Evolutionary conservation across 2,797 vertebrate genomes (phyloP).

Genomic region (Danio kyathit): DNA sequence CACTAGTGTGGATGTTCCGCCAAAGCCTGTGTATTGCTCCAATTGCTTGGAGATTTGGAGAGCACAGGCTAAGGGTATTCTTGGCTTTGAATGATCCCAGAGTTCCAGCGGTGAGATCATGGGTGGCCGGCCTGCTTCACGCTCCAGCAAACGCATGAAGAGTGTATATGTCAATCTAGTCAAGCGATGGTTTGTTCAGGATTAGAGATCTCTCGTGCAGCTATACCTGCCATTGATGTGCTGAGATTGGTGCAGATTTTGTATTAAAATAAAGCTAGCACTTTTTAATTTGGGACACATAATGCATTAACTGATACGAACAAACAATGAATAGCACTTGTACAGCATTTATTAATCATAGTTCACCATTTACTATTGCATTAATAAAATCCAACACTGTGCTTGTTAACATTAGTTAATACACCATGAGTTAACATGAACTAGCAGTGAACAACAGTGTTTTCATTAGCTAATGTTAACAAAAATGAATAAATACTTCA

Average conservation of each 20-base stretch:
- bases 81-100: constrained; percentile 38
- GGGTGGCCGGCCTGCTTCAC: constrained; percentile 36
- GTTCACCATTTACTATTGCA: no score
- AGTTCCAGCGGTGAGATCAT: constrained; percentile 24
- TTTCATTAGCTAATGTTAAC: no score
- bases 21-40: constrained; percentile 27
- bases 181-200: not conserved
- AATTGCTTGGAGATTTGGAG: constrained; percentile 39
- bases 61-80: constrained; percentile 28
- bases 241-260: not conserved
- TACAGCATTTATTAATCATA: no score
- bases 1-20: constrained; percentile 43
- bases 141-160: constrained; percentile 37
- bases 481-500: no score
- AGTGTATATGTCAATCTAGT: constrained; percentile 48
- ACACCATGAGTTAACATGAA: no score
- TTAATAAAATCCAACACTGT: no score
- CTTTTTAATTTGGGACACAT: no score
- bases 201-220: constrained; percentile 14
- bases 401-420: no score
- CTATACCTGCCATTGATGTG: constrained; percentile 13
- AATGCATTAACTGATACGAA: no score
- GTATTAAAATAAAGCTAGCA: no score
- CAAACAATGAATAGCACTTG: no score
- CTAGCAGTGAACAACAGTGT: no score